Base-by-base conservation (phyloP, 2,113 vertebrate genomes). In the Myotis davidii region DNA sequence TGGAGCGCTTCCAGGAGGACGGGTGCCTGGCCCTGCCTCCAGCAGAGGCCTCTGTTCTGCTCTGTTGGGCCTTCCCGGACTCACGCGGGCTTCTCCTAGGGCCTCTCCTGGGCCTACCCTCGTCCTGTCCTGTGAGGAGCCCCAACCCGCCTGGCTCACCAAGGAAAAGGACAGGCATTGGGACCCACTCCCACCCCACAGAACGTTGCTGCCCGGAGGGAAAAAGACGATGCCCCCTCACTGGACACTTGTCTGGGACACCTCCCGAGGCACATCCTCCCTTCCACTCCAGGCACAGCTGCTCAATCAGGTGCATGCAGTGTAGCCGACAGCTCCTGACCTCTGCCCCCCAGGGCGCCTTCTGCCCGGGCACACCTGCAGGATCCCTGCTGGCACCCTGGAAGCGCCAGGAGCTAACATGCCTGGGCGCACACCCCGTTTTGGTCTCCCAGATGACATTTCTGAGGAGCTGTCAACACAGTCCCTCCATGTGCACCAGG, bases 31-130 rank as follows among this genome's bases (percentile, higher is more conserved):
- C 59, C 79, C 56, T 3, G 74, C 32, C 67, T 0, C 23, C 18
- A 32, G 73, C 4, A 2, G 25, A 12, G 37, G 81, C 42, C 70
- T 72, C 76, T 5, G 67, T 11, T 16, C 65, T 5, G 9, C 52
- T 10, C 79, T 20, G 21, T 16, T 9, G 32, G 52, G 37, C 50
- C 29, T 16, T 73, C 42, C 25, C 2, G 2, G n/a, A 14, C 45
- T 20, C 14, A 17, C 0, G 0, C 0, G 9, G 67, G 78, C 1
- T 48, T 27, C 8, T 10, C 1, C 32, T 25, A 0, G 3, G 42
- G 39, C 5, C 42, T 42, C 54, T 10, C 1, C 32, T 25, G 0
- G 3, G 42, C 29, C 20, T 20, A 32, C 45, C 74, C 9, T 69
- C 20, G 67, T 20, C 18, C 17, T 67, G 5, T 54, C 21, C 45